Evolutionary conservation across 2,113 vertebrate genomes (phyloP), one percentile per base, ranked within the genome.

Genomic region (Oceanites oceanicus): DNA sequence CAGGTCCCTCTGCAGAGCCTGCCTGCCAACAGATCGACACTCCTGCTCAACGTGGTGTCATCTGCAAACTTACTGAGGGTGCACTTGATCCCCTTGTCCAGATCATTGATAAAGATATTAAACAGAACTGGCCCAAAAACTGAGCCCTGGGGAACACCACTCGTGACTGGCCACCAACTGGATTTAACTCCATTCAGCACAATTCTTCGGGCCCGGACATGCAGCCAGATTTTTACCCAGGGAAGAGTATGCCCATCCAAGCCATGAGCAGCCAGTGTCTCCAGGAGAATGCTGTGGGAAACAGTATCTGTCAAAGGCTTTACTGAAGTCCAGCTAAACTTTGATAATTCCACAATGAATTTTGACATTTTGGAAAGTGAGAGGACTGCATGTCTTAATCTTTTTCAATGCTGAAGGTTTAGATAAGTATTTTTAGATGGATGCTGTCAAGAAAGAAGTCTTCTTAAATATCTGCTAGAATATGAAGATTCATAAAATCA

Each of bases 1-100:
- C 59, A 18, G 53, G 29, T 19, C 42, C 19, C 42, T 82, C 29
- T 68, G 71, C 6, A 63, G 59, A 90, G 47, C 36, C 65, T 12
- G 22, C 40, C 25, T 50, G 9, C 47, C 3, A 45, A 32, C 63
- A 62, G 23, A 40, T 22, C 11, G 16, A 1, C 8, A 1, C 9
- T 77, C 1, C 13, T 2, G 1, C 19, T 21, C 61, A 73, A 0
- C 47, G 26, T 55, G 5, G 23, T 29, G 65, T 65, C 4, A 0
- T 4, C 65, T 61, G 62, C 45, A 61, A 1, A 14, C 7, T 42
- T 65, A 1, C 30, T 62, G 52, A 72, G 65, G 36, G 15, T 11
- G 25, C 49, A 6, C 53, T 86, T 0, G 0, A 10, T 59, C 7
- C 22, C 49, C 30, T 53, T 3, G 0, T 9, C 30, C 61, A 70